A percentile compares a stretch with the other conserved stretches of the same genome.
Evolutionary conservation across 2,797 vertebrate species (phyloP).

Genomic region (Apodemus agrarius): DNA sequence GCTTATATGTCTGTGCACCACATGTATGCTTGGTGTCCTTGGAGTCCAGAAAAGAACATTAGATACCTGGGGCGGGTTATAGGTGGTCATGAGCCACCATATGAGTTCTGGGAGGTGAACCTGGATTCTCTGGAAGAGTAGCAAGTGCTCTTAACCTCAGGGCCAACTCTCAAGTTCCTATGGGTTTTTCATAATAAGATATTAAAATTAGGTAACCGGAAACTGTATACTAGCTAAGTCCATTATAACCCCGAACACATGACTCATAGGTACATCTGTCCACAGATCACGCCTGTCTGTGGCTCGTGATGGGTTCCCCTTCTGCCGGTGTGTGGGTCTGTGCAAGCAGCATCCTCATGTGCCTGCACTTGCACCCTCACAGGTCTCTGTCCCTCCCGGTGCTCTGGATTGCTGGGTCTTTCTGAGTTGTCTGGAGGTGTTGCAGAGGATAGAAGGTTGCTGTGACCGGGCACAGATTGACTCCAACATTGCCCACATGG

Average conservation of each 20-base stretch:
- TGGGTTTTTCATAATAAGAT: not conserved
- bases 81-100: not conserved
- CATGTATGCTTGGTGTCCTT: not conserved
- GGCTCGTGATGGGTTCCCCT: not conserved
- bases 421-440: conserved; percentile 97
- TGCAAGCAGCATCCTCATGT: accelerated
- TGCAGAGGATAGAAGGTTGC: conserved; percentile 98
- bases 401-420: conserved; percentile 99
- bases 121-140: not conserved
- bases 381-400: conserved; percentile 96
- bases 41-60: not conserved
- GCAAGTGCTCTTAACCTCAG: not conserved
- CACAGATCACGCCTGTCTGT: not conserved
- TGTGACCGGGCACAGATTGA: conserved; percentile 95
- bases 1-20: not conserved
- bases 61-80: not conserved
- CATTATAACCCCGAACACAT: accelerated
- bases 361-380: not conserved
- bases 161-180: not conserved
- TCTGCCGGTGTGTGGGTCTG: accelerated
- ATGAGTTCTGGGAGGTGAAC: not conserved
- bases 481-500: conserved; percentile 96
- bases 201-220: not conserved
- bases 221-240: too few relatives aligned
- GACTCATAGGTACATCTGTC: accelerated